These are phyloP conservation scores for Arothron firmamentum DNA, from an alignment of 2,113 vertebrate genomes.

Conservation along the genomic window DNA sequence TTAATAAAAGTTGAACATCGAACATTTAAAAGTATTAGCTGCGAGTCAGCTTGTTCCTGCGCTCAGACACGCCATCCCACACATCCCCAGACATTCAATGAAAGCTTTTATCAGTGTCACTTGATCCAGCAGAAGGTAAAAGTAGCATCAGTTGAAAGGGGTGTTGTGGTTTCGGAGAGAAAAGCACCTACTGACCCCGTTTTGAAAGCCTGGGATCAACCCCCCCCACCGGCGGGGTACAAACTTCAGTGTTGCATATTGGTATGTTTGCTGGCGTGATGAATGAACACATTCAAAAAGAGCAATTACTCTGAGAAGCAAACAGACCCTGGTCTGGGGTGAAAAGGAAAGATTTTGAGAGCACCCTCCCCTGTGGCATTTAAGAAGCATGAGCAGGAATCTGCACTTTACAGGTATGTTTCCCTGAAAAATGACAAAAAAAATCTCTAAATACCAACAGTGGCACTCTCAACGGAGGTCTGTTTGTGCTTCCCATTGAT, in stretches of 20 bases:
- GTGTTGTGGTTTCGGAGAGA: constrained; percentile 54
- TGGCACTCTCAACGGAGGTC: constrained; percentile 24
- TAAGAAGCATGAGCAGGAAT: constrained; percentile 8
- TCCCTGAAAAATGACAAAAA: constrained; percentile 29
- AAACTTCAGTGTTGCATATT: constrained; percentile 13
- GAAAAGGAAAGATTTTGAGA: background rate
- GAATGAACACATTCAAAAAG: constrained; percentile 10
- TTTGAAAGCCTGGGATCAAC: constrained; percentile 39
- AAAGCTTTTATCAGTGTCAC: constrained; percentile 61
- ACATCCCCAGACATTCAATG: constrained; percentile 19
- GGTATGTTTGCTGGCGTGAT: background rate
- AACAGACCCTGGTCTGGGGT: background rate
- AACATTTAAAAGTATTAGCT: constrained; percentile 18
- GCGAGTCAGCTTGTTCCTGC: background rate
- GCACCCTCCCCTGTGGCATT: constrained; percentile 5
- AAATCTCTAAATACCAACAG: constrained; percentile 18
- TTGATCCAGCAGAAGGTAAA: constrained; percentile 47
- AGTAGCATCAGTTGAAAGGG: constrained; percentile 23
- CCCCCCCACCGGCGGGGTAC: constrained; percentile 2
- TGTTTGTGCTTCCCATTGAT: constrained; percentile 32
- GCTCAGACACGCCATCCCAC: constrained; percentile 23
- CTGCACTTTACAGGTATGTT: constrained; percentile 16
- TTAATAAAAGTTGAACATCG: constrained; percentile 11
- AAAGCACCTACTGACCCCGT: constrained; percentile 11
- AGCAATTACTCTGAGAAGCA: constrained; percentile 3